Conservation (phyloP, 2,113 vertebrate genomes). For the Holacanthus passer region DNA sequence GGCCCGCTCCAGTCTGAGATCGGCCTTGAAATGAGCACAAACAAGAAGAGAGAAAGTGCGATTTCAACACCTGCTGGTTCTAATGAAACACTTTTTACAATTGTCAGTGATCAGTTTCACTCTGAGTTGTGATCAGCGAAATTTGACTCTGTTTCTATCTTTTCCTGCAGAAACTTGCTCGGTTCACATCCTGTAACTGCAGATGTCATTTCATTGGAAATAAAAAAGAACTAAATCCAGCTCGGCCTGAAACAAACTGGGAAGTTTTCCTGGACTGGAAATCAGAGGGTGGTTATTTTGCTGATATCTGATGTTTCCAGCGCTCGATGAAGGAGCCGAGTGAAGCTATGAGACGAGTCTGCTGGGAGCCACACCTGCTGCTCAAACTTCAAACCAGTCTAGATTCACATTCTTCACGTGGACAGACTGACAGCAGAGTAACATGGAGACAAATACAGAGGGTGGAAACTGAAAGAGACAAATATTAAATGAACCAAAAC, state of each 20-base stretch:
- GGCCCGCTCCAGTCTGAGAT: no score
- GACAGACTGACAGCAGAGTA: no score
- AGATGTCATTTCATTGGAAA: constrained; percentile 4
- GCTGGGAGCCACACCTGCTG: background rate
- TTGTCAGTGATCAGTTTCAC: no score
- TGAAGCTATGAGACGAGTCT: constrained; percentile 9
- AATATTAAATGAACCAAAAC: no score
- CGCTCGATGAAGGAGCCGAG: constrained; percentile 6
- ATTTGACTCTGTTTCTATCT: background rate
- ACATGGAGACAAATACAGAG: no score
- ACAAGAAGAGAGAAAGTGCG: no score
- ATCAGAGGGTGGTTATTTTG: constrained; percentile 12
- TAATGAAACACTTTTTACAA: no score
- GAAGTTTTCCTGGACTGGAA: background rate
- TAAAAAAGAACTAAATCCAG: background rate
- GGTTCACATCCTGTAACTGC: background rate
- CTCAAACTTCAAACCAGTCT: no score
- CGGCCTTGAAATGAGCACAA: no score
- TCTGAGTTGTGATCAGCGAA: background rate
- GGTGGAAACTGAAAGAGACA: no score
- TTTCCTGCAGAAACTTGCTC: background rate
- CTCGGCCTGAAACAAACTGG: background rate
- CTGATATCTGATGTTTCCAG: constrained; percentile 34
- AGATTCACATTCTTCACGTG: no score
- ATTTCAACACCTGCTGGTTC: no score